Evolutionary conservation across 2,888 invertebrate species (phyloP).

Genomic region (Sinodicranocentrus sp.): DNA sequence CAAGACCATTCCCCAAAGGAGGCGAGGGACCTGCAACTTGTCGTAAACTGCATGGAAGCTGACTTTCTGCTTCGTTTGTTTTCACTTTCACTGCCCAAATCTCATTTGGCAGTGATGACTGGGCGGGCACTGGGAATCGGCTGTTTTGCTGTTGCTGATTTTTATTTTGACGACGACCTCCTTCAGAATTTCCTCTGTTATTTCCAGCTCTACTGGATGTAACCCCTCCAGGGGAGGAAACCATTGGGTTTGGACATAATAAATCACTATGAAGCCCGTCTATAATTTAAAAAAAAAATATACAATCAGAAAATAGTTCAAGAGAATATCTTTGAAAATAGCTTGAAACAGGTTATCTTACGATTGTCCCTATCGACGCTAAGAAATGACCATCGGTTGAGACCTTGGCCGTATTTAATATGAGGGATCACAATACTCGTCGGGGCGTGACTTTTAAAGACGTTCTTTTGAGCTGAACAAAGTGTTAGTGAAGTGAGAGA

Average conservation of each 20-base stretch:
- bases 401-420: constrained; percentile 63
- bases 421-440: constrained; percentile 57
- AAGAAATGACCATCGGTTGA: constrained; percentile 59
- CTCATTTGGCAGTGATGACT: constrained; percentile 49
- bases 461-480: constrained; percentile 59
- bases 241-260: constrained; percentile 58
- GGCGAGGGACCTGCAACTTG: constrained; percentile 40
- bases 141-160: constrained; percentile 13
- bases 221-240: background rate
- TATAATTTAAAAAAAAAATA: constrained; percentile 2
- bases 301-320: background rate
- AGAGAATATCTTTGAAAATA: too few species aligned
- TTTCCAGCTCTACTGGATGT: constrained; percentile 5
- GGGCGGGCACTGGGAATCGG: constrained; percentile 5
- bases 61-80: constrained; percentile 32
- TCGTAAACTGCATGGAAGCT: constrained; percentile 47
- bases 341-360: too few species aligned
- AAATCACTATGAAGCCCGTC: constrained; percentile 60
- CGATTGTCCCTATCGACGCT: constrained; percentile 63
- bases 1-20: constrained; percentile 17
- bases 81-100: constrained; percentile 65
- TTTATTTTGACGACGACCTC: constrained; percentile 6
- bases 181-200: background rate
- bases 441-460: constrained; percentile 27
- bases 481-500: background rate